Conservation (phyloP, 2,888 invertebrate species). For the Acanthacorydalis orientalis region DNA sequence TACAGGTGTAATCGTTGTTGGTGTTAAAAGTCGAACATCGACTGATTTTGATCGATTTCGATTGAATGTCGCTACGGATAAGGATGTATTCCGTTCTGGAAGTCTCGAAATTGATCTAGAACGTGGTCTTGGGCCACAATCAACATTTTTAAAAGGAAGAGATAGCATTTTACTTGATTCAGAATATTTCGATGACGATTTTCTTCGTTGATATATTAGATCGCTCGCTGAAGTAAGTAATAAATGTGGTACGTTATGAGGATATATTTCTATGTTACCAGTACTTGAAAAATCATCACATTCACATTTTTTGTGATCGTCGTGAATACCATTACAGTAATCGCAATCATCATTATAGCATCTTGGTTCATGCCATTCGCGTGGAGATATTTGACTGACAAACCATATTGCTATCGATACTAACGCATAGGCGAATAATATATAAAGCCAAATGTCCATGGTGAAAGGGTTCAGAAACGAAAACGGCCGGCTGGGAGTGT, state of each 20-base stretch:
- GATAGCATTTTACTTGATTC: neutral
- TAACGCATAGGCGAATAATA: slow-evolving; percentile 60
- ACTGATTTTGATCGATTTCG: neutral
- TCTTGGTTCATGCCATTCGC: slow-evolving; percentile 55
- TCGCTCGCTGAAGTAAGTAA: neutral
- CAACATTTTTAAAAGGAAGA: neutral
- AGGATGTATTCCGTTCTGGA: neutral
- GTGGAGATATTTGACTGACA: slow-evolving; percentile 69
- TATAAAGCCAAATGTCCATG: slow-evolving; percentile 70
- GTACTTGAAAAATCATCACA: slow-evolving; percentile 16
- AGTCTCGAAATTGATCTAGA: neutral
- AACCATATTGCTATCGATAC: slow-evolving; percentile 70
- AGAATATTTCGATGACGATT: neutral
- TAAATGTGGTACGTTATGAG: neutral
- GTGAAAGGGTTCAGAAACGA: slow-evolving; percentile 75
- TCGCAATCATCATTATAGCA: slow-evolving; percentile 37
- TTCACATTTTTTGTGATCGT: slow-evolving; percentile 13
- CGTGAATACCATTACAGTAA: slow-evolving; percentile 21
- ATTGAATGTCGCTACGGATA: neutral
- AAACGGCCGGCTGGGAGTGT: slow-evolving; percentile 52
- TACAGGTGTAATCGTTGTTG: neutral
- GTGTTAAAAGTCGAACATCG: neutral
- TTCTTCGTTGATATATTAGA: neutral
- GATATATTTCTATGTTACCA: slow-evolving; percentile 10
- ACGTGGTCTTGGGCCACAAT: neutral